Percentiles rank a stretch among this genome's conserved stretches.
Evolutionary conservation across 1,140 invertebrate species (phyloP).

Genomic region (Dolichoris vasculosae): DNA sequence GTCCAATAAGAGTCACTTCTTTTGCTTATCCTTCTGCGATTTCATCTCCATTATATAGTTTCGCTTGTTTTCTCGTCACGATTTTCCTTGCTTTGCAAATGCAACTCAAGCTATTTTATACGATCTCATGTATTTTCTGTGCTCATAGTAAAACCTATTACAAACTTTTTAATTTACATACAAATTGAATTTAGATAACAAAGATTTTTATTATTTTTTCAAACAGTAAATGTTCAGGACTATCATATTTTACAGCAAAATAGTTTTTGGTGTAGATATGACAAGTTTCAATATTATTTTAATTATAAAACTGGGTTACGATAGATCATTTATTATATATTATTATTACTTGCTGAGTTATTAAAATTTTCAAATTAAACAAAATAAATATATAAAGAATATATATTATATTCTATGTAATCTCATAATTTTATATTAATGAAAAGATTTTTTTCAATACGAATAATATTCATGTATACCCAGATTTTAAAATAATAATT

Average conservation of each 20-base stretch:
- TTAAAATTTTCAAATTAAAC: too few species aligned
- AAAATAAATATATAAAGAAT: too few species aligned
- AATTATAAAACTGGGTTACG: too few species aligned
- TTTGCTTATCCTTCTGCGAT: background rate
- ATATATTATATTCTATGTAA: too few species aligned
- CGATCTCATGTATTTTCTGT: background rate
- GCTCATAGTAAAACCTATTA: background rate
- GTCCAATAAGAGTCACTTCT: background rate
- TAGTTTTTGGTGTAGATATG: too few species aligned
- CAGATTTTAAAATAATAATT: too few species aligned
- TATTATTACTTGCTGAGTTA: too few species aligned
- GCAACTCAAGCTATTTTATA: background rate
- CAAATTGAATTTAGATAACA: background rate
- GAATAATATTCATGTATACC: too few species aligned
- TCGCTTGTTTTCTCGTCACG: background rate
- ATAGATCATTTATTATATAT: too few species aligned
- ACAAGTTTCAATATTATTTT: too few species aligned
- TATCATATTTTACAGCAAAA: background rate
- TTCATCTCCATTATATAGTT: background rate
- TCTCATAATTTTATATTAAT: too few species aligned
- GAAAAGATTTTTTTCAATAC: too few species aligned
- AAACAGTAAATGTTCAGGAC: background rate
- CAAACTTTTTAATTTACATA: conserved; percentile 16
- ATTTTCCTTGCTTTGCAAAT: background rate
- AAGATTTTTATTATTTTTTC: background rate